Base-by-base conservation (phyloP, 2,113 vertebrate species). In the Rattus rattus region DNA sequence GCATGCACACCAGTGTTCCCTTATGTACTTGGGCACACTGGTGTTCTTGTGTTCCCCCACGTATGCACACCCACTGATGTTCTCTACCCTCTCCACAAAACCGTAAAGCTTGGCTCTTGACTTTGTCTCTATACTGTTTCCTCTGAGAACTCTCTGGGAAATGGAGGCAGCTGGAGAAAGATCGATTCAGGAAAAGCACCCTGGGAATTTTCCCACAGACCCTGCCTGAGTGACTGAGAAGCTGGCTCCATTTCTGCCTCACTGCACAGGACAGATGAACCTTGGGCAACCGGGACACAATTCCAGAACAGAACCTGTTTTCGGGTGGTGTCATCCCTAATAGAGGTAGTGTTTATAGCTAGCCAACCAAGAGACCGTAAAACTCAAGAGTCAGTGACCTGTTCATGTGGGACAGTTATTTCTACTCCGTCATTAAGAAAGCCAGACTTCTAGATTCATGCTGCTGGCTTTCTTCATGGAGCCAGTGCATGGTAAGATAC, bases 391-490 rank as follows among this genome's bases (percentile, higher is more conserved):
- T 94, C 85, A 95, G 88, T 87, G 77, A 79, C 7, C 28, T 2
- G 17, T 76, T 94, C 80, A 56, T 75, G 87, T n/a, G 85, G 81
- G 83, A 86, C 10, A 90, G 43, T 65, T 24, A 67, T 59, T 1
- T 28, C 65, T 47, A 12, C 88, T 85, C 24, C 47, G 0, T 97
- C 91, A 43, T 91, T 52, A 63, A 91, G 94, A 93, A 87, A 72
- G 54, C 47, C 16, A 12, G 65, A 49, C 17, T 33, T 72, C 14
- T 72, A 88, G 93, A 43, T 85, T 49, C 17, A 20, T 85, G 59
- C 33, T 92, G 69, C 61, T 79, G 65, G 47, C 92, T 95, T 96
- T 95, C 72, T 73, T 94, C 47, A 6, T 83, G 30, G 22, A 81
- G 39, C 47, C 9, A 28, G 56, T 70, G 54, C 69, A 20, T 22